These are phyloP conservation scores for Apodemus sylvaticus DNA, from an alignment of 2,113 vertebrate genomes.

Conservation along the genomic window DNA sequence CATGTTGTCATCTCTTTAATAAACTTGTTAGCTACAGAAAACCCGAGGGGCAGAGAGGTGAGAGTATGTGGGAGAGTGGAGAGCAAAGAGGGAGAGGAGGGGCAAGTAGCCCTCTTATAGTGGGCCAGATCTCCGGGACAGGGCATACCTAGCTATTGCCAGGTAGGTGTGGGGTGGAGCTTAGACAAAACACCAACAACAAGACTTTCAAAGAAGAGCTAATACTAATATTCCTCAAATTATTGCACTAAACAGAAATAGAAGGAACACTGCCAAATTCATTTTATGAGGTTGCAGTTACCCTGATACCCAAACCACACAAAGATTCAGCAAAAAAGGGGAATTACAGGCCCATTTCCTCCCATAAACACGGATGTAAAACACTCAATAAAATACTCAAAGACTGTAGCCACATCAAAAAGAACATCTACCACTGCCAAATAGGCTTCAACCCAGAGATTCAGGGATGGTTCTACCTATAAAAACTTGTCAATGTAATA, in stretches of 20 bases:
- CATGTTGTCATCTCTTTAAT: no score
- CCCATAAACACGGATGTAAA: no score
- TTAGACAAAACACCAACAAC: no score
- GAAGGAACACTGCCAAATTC: not conserved
- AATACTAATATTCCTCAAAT: not conserved
- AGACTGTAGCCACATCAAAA: not conserved
- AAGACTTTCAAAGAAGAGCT: not conserved
- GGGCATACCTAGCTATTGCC: no score
- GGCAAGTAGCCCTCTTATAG: no score
- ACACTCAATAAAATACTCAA: no score
- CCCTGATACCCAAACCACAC: not conserved
- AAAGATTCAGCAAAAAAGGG: not conserved
- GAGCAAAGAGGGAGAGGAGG: no score
- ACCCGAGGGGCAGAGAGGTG: no score
- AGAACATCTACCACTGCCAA: not conserved
- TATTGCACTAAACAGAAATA: not conserved
- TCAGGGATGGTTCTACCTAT: not conserved
- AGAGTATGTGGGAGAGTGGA: no score
- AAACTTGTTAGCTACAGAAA: no score
- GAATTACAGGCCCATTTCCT: not conserved
- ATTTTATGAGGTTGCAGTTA: not conserved
- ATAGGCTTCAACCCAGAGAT: not conserved
- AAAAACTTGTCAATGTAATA: not conserved
- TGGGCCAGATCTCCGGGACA: no score
- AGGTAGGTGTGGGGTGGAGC: no score